phyloP scores from a whole-genome alignment of 2,797 vertebrate species.

The Pterois miles region DNA sequence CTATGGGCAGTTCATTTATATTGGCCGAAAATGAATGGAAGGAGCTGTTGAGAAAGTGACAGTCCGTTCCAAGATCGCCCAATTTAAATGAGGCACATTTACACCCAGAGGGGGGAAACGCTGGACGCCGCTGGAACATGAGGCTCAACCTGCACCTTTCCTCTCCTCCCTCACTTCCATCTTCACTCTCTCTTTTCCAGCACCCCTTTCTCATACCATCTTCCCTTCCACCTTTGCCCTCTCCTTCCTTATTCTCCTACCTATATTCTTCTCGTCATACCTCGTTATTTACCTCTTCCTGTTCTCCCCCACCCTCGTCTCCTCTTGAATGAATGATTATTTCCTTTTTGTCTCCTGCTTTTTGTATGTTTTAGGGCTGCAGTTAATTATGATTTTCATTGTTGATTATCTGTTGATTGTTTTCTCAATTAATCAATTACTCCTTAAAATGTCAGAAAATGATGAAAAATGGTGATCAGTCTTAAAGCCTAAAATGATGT shows the following conservation, averaged over 20 bases:
- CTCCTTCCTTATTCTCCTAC: neutral
- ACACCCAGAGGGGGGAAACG: constrained; percentile 55
- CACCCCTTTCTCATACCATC: neutral
- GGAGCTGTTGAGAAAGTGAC: constrained; percentile 66
- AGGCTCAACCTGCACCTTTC: constrained; percentile 29
- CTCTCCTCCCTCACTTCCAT: neutral
- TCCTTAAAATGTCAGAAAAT: too few relatives aligned
- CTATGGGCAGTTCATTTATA: constrained; percentile 71
- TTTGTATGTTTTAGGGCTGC: too few relatives aligned
- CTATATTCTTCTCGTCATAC: too few relatives aligned
- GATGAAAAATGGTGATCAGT: too few relatives aligned
- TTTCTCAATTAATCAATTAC: too few relatives aligned
- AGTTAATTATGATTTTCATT: too few relatives aligned
- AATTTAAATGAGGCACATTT: constrained; percentile 67
- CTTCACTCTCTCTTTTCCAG: constrained; percentile 5
- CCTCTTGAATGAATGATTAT: too few relatives aligned
- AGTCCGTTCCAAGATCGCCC: constrained; percentile 60
- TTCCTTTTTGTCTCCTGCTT: too few relatives aligned
- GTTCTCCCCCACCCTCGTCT: too few relatives aligned
- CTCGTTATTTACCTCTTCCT: too few relatives aligned
- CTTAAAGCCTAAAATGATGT: too few relatives aligned
- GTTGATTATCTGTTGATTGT: too few relatives aligned
- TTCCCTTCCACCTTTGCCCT: neutral
- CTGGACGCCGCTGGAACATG: constrained; percentile 42
- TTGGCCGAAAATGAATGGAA: constrained; percentile 71